Evolutionary conservation across 1,140 invertebrate genomes (phyloP), one percentile per base, ranked within the genome.

Genomic region (Cepaea nemoralis): DNA sequence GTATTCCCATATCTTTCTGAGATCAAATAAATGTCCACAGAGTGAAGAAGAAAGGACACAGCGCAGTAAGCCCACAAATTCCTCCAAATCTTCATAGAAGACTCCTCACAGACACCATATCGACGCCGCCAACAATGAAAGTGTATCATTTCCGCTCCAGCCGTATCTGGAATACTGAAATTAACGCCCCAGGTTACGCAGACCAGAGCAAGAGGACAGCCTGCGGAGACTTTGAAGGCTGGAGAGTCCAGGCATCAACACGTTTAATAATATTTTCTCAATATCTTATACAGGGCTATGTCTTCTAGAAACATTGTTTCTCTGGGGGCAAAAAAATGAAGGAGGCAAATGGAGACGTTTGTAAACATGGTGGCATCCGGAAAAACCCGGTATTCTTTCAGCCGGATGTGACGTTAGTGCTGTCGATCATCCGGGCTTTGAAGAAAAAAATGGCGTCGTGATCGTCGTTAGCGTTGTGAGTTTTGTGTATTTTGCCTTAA

Each of bases 261-360:
- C 16, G 42, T 74, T 74, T 74, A 74, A 74, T 74, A 74, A 74
- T 74, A 74, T 74, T 74, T 74, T 74, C 71, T 74, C 71, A 74
- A 74, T 74, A 74, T 74, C 42, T 39, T 48, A 42, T 45, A 48
- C 71, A 70, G 42, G 37, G 40, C 37, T 39, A 40, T 45, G 31
- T 42, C 40, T 74, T 45, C 71, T 33, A 45, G 71, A 48, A 48
- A 74, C 39, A 42, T 42, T 48, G 71, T 74, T 48, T 42, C 71
- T 74, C 71, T 45, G 40, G 40, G 71, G 69, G 71, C 71, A 74
- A 74, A 74, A n/a, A 74, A 74, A 74, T 74, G 71, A 74, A 74
- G 71, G 71, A 45, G 71, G 42, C 40, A 42, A 48, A 42, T 74
- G 71, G 31, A 74, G 71, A 74, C 71, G 71, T 74, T 74, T 74